Percentiles rank a stretch among this genome's conserved stretches.
These are phyloP conservation scores for Trichonephila clavipes DNA, from an alignment of 1,140 invertebrate species.

Conservation along the genomic window DNA sequence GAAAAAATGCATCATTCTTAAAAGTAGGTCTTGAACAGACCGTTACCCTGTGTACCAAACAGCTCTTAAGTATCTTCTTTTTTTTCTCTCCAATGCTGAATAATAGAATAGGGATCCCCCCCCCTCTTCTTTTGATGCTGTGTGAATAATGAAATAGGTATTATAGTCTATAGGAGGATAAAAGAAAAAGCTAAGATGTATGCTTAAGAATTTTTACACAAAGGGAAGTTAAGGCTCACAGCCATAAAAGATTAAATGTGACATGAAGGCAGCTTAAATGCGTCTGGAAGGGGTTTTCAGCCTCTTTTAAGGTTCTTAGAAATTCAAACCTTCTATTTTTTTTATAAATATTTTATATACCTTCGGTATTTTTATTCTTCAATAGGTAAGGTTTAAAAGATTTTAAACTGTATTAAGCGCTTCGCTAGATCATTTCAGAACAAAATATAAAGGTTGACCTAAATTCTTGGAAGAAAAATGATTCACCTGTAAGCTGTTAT, in stretches of 20 bases:
- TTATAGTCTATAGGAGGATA: background rate
- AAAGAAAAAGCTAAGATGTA: background rate
- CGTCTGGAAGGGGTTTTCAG: background rate
- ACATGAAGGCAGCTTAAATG: conserved; percentile 16
- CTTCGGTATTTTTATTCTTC: too few species aligned
- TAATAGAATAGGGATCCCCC: background rate
- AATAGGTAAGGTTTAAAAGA: too few species aligned
- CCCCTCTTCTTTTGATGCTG: background rate
- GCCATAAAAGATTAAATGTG: conserved; percentile 30
- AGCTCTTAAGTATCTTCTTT: background rate
- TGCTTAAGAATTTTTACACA: background rate
- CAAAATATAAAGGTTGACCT: too few species aligned
- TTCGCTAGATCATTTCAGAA: too few species aligned
- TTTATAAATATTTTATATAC: too few species aligned
- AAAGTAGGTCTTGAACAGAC: conserved; percentile 11
- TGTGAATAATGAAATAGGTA: conserved; percentile 8
- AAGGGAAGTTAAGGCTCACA: background rate
- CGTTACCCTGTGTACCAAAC: background rate
- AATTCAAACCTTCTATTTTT: conserved; percentile 9
- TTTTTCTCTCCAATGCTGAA: background rate
- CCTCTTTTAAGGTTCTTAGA: background rate
- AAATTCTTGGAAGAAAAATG: too few species aligned
- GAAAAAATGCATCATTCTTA: conserved; percentile 1
- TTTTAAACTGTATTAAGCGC: too few species aligned
- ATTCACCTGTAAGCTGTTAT: too few species aligned